Evolutionary conservation across 2,797 vertebrate species (phyloP), one percentile per base, ranked within the genome.

Genomic region (Nothura maculosa): DNA sequence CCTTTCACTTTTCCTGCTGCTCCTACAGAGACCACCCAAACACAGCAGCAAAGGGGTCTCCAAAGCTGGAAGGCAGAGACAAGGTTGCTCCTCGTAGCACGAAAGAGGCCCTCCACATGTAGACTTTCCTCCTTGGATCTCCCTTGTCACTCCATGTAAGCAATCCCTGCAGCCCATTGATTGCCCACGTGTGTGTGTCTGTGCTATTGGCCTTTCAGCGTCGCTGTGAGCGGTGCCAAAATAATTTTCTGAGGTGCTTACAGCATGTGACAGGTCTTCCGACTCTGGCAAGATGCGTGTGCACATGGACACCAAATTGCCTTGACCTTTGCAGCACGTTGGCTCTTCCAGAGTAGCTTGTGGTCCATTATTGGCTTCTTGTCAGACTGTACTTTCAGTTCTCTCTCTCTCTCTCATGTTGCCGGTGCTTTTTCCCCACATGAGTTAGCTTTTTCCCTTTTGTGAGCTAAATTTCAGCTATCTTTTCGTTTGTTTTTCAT

Each of bases 241-340:
- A n/a, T 28, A 10, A 2, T 57, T 58, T 63, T 47, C 64, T 70
- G 4, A 42, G 69, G 62, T 66, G 3, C n/a, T 19, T 0, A 2
- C 62, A 27, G n/a, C 42, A 43, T 1, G 2, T 48, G 69, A 34
- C 75, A 74, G 82, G 34, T 70, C 30, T 91, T 81, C 78, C 67
- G 24, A 24, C 10, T 36, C 73, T 85, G 81, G 67, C 82, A 81
- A 70, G 70, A 22, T 21, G 7, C 91, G 70, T 94, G 91, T 93
- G 92, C 82, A 4, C 34, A 4, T 70, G 85, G 85, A 73, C 50
- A 81, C 87, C 40, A 36, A 58, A 83, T 82, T 86, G 89, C 73
- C 52, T 12, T 89, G 93, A 81, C 90, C 89, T 96, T 61, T 95
- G 92, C 87, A 91, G 89, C 76, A 84, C 69, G 3, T 43, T 58